Base-by-base conservation (phyloP, 2,113 vertebrate genomes). In the Mesembrinibis cayennensis region DNA sequence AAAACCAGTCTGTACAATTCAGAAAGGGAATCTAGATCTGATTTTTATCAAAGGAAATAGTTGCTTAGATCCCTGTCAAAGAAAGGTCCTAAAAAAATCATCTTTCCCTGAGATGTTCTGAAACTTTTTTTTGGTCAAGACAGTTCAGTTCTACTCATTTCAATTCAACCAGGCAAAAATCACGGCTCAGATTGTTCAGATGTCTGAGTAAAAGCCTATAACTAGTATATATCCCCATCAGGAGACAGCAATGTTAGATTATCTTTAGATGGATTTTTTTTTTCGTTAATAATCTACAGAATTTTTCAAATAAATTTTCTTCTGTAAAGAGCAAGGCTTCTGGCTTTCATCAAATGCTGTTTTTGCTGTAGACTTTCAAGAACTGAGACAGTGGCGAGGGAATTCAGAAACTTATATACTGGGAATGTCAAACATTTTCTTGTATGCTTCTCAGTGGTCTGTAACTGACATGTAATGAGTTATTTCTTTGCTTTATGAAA, bases 61-160 rank as follows among this genome's bases (percentile, higher is more conserved):
- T 87, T 87, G 45, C 32, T 70, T 65, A 78, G 55, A 70, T 84
- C 21, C 32, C 52, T 59, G 36, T 91, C 59, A 81, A 81, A 91
- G 36, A 73, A 87, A 38, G 27, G 30, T 52, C 23, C 17, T 77
- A 13, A 45, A 87, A 92, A 89, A 71, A 38, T 36, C 30, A 16
- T 34, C 34, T 70, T 85, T 55, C 18, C 52, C 22, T 47, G 52
- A 55, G n/a, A 40, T 0, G 0, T 72, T 80, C 38, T 0, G 0
- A 42, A 87, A 71, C 26, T 22, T 90, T 74, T 82, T 87, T 32
- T 62, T 74, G 38, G 16, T 62, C 26, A 26, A 63, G 65, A 45
- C n/a, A 26, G 25, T 87, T 87, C 38, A 67, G 19, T 93, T 90
- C 34, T 53, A 19, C 36, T 90, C 10, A 18, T 79, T 87, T 93